These are phyloP conservation scores for Vannuccia rotundouncinata DNA, from an alignment of 2,888 invertebrate species.

Conservation along the genomic window DNA sequence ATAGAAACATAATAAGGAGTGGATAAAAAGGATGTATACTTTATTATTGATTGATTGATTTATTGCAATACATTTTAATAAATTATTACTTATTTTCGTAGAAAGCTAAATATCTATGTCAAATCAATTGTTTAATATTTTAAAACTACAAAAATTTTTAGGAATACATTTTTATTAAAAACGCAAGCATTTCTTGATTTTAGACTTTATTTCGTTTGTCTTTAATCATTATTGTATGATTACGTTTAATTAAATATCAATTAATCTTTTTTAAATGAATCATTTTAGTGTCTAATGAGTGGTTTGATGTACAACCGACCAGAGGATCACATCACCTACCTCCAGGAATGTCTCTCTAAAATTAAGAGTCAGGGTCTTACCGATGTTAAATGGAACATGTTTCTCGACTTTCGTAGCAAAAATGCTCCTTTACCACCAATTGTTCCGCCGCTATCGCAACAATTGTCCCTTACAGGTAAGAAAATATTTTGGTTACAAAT, in stretches of 20 bases:
- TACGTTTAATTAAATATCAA: too few relatives aligned
- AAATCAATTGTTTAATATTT: too few relatives aligned
- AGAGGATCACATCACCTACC: constrained; percentile 54
- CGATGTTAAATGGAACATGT: constrained; percentile 51
- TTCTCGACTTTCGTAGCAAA: constrained; percentile 45
- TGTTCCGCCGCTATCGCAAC: neutral
- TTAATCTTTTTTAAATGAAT: too few relatives aligned
- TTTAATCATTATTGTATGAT: too few relatives aligned
- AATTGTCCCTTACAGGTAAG: neutral
- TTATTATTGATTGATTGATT: too few relatives aligned
- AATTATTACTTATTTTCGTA: too few relatives aligned
- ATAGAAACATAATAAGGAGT: too few relatives aligned
- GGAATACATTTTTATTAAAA: neutral
- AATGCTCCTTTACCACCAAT: neutral
- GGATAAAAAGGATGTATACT: too few relatives aligned
- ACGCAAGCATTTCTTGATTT: neutral
- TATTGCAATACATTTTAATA: too few relatives aligned
- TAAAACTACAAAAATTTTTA: too few relatives aligned
- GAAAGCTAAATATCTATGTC: too few relatives aligned
- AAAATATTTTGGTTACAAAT: neutral
- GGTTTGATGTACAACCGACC: constrained; percentile 59
- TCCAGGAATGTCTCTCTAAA: constrained; percentile 50
- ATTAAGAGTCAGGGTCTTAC: constrained; percentile 48
- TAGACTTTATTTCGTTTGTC: too few relatives aligned
- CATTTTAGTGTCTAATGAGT: constrained; percentile 60